phyloP scores from a whole-genome alignment of 1,140 invertebrate species.

The Rhyzopertha dominica region DNA sequence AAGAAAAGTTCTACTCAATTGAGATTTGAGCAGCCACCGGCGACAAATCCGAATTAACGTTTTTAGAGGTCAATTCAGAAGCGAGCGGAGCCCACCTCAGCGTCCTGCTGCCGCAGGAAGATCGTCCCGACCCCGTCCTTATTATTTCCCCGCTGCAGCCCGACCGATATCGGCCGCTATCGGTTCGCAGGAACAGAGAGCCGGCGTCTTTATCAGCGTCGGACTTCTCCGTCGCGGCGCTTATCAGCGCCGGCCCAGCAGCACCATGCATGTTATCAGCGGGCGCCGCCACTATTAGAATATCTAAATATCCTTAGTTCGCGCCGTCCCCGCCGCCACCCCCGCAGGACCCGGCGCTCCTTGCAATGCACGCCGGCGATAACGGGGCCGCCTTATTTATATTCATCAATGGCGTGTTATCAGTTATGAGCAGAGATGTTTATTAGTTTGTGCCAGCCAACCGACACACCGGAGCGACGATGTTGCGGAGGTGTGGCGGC shows the following conservation, averaged over 20 bases:
- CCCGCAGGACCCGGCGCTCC: conserved; percentile 15
- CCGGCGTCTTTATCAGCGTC: conserved; percentile 41
- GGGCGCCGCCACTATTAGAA: conserved; percentile 46
- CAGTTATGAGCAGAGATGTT: conserved; percentile 46
- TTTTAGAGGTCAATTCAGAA: too few species aligned
- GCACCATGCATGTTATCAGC: conserved; percentile 42
- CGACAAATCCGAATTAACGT: too few species aligned
- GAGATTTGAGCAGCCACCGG: too few species aligned
- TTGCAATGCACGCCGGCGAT: conserved; percentile 39
- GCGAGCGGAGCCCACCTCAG: too few species aligned
- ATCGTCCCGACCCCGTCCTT: too few species aligned
- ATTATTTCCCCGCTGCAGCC: conserved; percentile 36
- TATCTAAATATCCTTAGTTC: conserved; percentile 47
- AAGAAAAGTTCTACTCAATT: too few species aligned
- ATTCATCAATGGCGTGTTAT: conserved; percentile 46
- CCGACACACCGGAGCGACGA: too few species aligned
- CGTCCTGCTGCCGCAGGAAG: too few species aligned
- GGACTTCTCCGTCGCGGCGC: conserved; percentile 38
- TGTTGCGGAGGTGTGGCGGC: too few species aligned
- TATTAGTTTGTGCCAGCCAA: conserved; percentile 30
- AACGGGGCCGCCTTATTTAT: conserved; percentile 44
- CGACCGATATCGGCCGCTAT: conserved; percentile 35
- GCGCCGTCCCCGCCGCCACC: conserved; percentile 11
- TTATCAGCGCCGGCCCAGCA: conserved; percentile 42
- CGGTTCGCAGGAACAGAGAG: conserved; percentile 34